Percentiles rank a stretch among this genome's conserved stretches.
phyloP scores from a whole-genome alignment of 2,797 vertebrate species.

The Cygnus olor region DNA sequence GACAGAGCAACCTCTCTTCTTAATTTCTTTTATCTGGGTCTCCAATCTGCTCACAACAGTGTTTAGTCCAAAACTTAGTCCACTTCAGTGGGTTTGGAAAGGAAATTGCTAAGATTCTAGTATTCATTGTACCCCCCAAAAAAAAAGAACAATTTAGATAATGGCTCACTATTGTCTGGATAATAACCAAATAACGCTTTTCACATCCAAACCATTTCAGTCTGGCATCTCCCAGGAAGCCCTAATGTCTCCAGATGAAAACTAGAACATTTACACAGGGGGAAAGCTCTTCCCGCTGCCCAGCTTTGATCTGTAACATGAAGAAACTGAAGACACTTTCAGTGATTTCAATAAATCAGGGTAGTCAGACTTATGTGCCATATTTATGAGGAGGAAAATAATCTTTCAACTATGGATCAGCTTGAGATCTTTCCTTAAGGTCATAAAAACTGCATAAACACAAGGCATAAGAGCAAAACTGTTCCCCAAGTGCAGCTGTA shows the following conservation, averaged over 20 bases:
- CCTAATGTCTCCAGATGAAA: slow-evolving; percentile 1
- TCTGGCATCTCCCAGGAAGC: slow-evolving; percentile 9
- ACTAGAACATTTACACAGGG: background rate
- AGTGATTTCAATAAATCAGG: background rate
- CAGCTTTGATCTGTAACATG: background rate
- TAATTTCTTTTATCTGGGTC: slow-evolving; percentile 44
- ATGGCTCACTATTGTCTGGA: background rate
- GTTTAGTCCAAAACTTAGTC: slow-evolving; percentile 44
- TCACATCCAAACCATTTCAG: slow-evolving; percentile 18
- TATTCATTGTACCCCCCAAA: background rate
- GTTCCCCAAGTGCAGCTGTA: background rate
- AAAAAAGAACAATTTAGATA: slow-evolving; percentile 43
- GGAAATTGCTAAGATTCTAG: slow-evolving; percentile 31
- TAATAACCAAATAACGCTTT: slow-evolving; percentile 42
- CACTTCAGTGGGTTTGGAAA: slow-evolving; percentile 25
- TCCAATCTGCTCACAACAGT: slow-evolving; percentile 45
- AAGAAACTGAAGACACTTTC: background rate
- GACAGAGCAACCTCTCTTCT: slow-evolving; percentile 12
- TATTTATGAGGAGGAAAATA: slow-evolving; percentile 15
- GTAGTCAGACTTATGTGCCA: background rate
- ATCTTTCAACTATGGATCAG: background rate
- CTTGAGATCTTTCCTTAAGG: background rate
- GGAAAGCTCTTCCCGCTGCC: slow-evolving; percentile 1
- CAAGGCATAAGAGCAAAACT: background rate
- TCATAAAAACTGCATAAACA: slow-evolving; percentile 31